Percentiles rank a stretch among this genome's conserved stretches.
phyloP scores from a whole-genome alignment of 35 echinoderm and acorn worm species.

The Heliocidaris tuberculata region DNA sequence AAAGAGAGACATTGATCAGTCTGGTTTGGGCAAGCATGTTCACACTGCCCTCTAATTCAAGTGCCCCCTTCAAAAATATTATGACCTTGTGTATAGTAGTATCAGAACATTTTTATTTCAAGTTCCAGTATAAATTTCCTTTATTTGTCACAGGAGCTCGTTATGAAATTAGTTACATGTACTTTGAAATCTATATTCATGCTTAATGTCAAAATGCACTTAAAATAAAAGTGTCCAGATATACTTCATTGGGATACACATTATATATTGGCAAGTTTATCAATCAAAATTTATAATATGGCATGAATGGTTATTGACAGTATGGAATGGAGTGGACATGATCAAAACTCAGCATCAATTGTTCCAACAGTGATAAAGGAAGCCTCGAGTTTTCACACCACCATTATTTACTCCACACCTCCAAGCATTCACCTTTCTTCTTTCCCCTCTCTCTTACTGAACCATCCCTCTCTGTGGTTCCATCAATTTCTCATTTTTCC shows the following conservation, averaged over 20 bases:
- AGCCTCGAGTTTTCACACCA: neutral
- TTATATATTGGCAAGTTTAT: no score
- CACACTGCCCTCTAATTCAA: neutral
- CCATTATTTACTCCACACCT: neutral
- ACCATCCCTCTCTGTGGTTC: neutral
- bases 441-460: neutral
- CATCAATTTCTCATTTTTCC: neutral
- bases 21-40: neutral
- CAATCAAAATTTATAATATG: neutral
- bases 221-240: no score
- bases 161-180: no score
- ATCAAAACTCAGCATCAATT: neutral
- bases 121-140: no score
- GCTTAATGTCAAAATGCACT: neutral
- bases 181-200: neutral
- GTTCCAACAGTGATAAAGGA: neutral
- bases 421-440: neutral
- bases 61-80: no score
- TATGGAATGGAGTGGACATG: neutral
- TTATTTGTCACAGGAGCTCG: no score
- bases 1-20: constrained; percentile 10
- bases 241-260: no score
- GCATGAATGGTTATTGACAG: neutral
- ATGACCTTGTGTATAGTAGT: no score
- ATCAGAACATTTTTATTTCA: no score